A percentile compares a stretch with the other conserved stretches of the same genome.
These are phyloP conservation scores for Anodontia alba DNA, from an alignment of 2,888 invertebrate genomes.

Conservation along the genomic window DNA sequence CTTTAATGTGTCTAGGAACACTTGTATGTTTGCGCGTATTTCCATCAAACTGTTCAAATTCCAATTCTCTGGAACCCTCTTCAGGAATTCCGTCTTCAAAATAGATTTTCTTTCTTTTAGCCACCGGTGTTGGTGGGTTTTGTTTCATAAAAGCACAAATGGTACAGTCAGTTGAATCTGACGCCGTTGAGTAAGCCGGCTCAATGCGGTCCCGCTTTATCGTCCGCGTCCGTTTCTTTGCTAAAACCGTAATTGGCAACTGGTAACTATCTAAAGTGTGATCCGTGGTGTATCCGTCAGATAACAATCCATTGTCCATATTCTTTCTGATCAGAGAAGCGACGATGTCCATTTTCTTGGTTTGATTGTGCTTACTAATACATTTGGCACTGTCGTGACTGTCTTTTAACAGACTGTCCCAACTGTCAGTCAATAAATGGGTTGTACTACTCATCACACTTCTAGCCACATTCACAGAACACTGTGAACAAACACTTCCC, in stretches of 20 bases:
- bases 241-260: conserved; percentile 66
- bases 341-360: conserved; percentile 50
- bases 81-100: conserved; percentile 50
- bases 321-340: conserved; percentile 62
- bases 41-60: background rate
- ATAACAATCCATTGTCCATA: conserved; percentile 65
- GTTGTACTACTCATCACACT: conserved; percentile 62
- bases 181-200: conserved; percentile 56
- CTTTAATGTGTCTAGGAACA: background rate
- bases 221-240: conserved; percentile 44
- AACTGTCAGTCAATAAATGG: conserved; percentile 69
- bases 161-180: conserved; percentile 66
- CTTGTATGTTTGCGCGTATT: background rate
- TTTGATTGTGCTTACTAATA: conserved; percentile 36
- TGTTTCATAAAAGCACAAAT: conserved; percentile 66
- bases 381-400: conserved; percentile 30
- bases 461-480: conserved; percentile 43
- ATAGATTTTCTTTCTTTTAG: conserved; percentile 29
- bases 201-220: conserved; percentile 35
- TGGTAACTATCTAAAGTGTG: conserved; percentile 67
- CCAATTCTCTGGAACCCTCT: conserved; percentile 20
- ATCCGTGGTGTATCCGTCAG: conserved; percentile 71
- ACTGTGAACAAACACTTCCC: conserved; percentile 52
- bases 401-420: conserved; percentile 64
- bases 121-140: conserved; percentile 46